Evolutionary conservation across 2,888 invertebrate species (phyloP), one percentile per base, ranked within the genome.

Genomic region (Dascillus cervinus): DNA sequence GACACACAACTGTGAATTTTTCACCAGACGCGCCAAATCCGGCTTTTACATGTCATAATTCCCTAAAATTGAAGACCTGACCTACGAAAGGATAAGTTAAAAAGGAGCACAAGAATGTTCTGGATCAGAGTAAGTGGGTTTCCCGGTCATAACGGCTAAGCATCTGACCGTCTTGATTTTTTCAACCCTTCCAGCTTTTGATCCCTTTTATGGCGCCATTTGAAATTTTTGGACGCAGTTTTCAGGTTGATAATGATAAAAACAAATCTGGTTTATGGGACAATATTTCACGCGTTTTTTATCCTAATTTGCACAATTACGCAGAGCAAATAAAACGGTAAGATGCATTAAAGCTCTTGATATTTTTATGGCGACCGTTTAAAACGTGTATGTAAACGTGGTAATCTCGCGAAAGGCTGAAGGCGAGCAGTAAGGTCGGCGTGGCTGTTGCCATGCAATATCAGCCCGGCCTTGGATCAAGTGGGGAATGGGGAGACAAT

Each of bases 391-490:
- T 35, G 26, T 35, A 35, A 35, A 35, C 30, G 35, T 14, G 29
- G 33, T 26, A 15, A 31, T 38, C 26, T 27, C 27, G 30, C 23
- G 30, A 31, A 38, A 38, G 38, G 30, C 30, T 34, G 34, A 34
- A 38, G 29, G 30, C 27, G 34, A 38, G 23, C 31, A 36, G 38
- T 34, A 32, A 38, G 38, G 34, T 39, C 34, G 34, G 11, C 22
- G 30, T 29, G 34, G 39, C 37, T 42, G 42, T 42, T 42, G 42
- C 42, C 31, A 42, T 39, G 42, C 39, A 42, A 42, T 42, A 42
- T 36, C 42, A 26, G 28, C 19, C 33, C 26, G 37, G 31, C 42
- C 39, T 42, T 39, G 38, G 39, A 30, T 27, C 35, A 34, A 36
- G 36, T 37, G 37, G 34, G 32, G 35, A 17, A 17, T 39, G 37